A percentile compares a stretch with the other conserved stretches of the same genome.
Evolutionary conservation across 2,113 vertebrate species (phyloP).

Genomic region (Cyprinodon brontotheroides): DNA sequence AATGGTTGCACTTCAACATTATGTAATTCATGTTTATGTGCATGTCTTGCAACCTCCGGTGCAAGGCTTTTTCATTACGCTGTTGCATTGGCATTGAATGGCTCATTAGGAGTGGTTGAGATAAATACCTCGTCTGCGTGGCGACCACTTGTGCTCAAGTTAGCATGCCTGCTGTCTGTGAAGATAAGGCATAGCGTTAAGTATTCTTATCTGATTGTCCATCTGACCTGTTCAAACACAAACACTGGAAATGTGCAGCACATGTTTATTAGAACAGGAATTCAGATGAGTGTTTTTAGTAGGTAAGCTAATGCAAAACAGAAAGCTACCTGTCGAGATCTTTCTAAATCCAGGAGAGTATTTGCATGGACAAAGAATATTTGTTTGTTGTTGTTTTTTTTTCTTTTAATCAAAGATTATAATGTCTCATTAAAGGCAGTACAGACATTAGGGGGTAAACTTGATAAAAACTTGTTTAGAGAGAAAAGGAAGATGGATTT

Average conservation of each 20-base stretch:
- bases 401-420: background rate
- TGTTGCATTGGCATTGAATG: slow-evolving; percentile 61
- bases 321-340: background rate
- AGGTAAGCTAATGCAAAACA: slow-evolving; percentile 1
- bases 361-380: background rate
- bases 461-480: too few relatives aligned
- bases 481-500: too few relatives aligned
- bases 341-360: background rate
- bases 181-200: slow-evolving; percentile 71
- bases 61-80: slow-evolving; percentile 30
- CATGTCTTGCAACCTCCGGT: slow-evolving; percentile 3
- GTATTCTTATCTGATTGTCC: slow-evolving; percentile 57
- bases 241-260: slow-evolving; percentile 27
- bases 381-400: background rate
- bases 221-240: slow-evolving; percentile 44
- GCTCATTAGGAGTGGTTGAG: slow-evolving; percentile 75
- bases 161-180: slow-evolving; percentile 65
- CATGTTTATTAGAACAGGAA: slow-evolving; percentile 18
- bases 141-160: slow-evolving; percentile 63
- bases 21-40: slow-evolving; percentile 9
- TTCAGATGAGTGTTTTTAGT: background rate
- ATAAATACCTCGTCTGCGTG: slow-evolving; percentile 73
- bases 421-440: background rate
- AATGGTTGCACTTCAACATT: background rate
- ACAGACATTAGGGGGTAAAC: background rate